Evolutionary conservation across 2,113 vertebrate species (phyloP).

Genomic region (Mola mola): DNA sequence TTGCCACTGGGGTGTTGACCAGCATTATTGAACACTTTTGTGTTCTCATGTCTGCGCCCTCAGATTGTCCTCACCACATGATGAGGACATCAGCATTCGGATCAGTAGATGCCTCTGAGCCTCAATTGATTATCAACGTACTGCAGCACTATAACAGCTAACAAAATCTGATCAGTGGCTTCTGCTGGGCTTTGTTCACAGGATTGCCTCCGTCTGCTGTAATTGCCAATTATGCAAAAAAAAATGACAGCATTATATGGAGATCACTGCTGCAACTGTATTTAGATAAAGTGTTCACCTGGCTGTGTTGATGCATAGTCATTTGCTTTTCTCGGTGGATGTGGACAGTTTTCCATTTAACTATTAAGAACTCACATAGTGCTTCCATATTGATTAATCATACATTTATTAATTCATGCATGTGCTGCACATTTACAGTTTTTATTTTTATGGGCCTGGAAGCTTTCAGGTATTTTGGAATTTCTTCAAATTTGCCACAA

Average conservation of each 20-base stretch:
- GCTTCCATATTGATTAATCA: too few species aligned
- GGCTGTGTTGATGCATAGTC: conserved; percentile 7
- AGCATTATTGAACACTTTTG: conserved; percentile 13
- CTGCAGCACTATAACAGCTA: conserved; percentile 13
- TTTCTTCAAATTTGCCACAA: too few species aligned
- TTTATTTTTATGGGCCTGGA: too few species aligned
- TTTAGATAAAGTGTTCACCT: conserved; percentile 1
- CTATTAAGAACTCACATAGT: too few species aligned
- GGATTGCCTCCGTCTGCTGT: conserved; percentile 45
- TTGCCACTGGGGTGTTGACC: conserved; percentile 16
- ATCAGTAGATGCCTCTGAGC: conserved; percentile 53
- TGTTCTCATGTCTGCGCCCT: conserved; percentile 10
- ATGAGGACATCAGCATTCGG: conserved; percentile 51
- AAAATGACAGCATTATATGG: conserved; percentile 28
- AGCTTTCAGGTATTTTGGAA: too few species aligned
- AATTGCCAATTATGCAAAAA: conserved; percentile 45
- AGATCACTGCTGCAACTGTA: conserved; percentile 26
- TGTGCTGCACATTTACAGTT: too few species aligned
- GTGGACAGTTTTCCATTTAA: too few species aligned
- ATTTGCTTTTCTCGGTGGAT: conserved; percentile 16
- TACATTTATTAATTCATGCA: too few species aligned
- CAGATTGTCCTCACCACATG: conserved; percentile 13
- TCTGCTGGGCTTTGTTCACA: conserved; percentile 50
- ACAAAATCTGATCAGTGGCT: conserved; percentile 22
- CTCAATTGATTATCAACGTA: conserved; percentile 64